Base-by-base conservation (phyloP, 2,797 vertebrate genomes). In the Lindbergichthys nudifrons region DNA sequence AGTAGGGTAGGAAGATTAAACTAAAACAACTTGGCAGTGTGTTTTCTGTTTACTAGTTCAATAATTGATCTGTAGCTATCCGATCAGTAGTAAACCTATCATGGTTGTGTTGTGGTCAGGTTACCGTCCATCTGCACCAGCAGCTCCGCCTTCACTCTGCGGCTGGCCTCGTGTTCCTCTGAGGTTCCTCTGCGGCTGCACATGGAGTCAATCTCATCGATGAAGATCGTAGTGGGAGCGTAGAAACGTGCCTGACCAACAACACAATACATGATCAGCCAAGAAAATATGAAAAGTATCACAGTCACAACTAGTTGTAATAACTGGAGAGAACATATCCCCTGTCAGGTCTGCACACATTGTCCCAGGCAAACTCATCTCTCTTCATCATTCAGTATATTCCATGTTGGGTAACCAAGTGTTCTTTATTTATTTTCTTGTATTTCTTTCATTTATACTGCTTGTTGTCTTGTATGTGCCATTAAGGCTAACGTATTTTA, bases 61-160 rank as follows among this genome's bases (percentile, higher is more conserved):
- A 36, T 6, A 36, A 36, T 32, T 1, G 32, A 36, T 8, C 32
- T 36, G 26, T 5, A 26, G 26, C 32, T 36, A 36, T 36, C 32
- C 7, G 32, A 36, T 9, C 32, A 43, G 18, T 36, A 12, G 10
- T 13, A 19, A 58, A 32, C 50, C 23, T 7, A 7, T 0, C n/a
- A n/a, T 18, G 18, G 12, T 18, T n/a, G 3, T 18, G 32, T 65
- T 26, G 13, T 14, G 13, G 18, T 61, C 8, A 5, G 41, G 9
- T 48, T 96, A 99, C 98, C 98, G 41, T 99, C 98, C 98, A 99
- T 99, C 26, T 99, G 98, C 87, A 99, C 96, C 5, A 99, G 95
- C 3, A 99, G 95, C 77, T 99, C 98, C 5, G 98, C 95, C 86
- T 99, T 99, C 80, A 99, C 98, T 62, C 98, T 95, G 46, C 97